Percentiles rank a stretch among this genome's conserved stretches.
Evolutionary conservation across 2,113 vertebrate genomes (phyloP).

Genomic region (Echinops telfairi): DNA sequence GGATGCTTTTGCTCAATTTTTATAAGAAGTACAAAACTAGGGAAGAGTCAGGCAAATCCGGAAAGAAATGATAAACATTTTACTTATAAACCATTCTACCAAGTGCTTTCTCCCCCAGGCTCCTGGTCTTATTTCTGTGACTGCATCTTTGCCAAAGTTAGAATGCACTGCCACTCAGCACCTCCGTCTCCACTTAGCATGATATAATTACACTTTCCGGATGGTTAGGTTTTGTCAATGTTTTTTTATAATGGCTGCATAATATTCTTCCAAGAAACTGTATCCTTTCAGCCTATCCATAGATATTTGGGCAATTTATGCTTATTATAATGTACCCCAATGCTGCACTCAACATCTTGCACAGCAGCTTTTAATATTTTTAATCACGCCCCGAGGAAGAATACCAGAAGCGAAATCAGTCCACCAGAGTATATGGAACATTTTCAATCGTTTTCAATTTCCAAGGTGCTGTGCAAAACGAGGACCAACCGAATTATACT

Average conservation of each 20-base stretch:
- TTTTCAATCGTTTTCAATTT: constrained; percentile 47
- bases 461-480: constrained; percentile 44
- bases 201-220: constrained; percentile 47
- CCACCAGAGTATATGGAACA: background rate
- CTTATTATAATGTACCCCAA: constrained; percentile 26
- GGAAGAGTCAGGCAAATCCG: background rate
- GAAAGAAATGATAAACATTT: background rate
- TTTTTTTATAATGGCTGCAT: constrained; percentile 27
- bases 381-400: constrained; percentile 49
- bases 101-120: too few relatives aligned
- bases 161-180: background rate
- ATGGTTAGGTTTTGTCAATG: background rate
- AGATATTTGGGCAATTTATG: constrained; percentile 40
- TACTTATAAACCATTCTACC: background rate
- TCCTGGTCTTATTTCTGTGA: background rate
- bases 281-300: constrained; percentile 13
- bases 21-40: constrained; percentile 33
- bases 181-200: constrained; percentile 53
- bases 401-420: background rate
- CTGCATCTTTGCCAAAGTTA: background rate
- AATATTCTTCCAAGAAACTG: constrained; percentile 51
- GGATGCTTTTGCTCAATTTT: background rate
- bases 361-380: constrained; percentile 45
- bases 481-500: constrained; percentile 32
- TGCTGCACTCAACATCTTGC: background rate